Percentiles rank a stretch among this genome's conserved stretches.
Evolutionary conservation across 2,113 vertebrate species (phyloP).

Genomic region (Bucco capensis): DNA sequence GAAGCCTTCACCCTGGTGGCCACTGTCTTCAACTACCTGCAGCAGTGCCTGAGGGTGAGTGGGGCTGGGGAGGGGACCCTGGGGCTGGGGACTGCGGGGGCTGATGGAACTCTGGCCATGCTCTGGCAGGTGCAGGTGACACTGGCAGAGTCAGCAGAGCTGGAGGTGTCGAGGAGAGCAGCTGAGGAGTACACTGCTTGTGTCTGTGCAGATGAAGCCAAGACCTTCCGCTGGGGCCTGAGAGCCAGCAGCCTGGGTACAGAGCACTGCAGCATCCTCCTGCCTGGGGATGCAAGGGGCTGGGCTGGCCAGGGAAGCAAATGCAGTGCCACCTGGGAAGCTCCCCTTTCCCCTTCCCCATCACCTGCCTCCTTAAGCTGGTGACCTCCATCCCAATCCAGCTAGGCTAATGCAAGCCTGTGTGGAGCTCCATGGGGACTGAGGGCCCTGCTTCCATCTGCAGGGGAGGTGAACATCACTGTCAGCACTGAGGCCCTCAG

Average conservation of each 20-base stretch:
- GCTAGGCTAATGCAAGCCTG: not conserved
- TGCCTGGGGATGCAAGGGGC: not conserved
- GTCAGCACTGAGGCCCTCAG: constrained; percentile 8
- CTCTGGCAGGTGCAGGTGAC: not conserved
- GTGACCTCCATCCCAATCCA: not conserved
- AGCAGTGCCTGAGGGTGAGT: constrained; percentile 79
- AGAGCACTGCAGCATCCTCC: not conserved
- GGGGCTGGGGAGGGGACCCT: not conserved
- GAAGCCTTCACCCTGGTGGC: constrained; percentile 77
- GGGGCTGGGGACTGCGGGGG: not conserved
- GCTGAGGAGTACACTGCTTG: not conserved
- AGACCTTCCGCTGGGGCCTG: constrained; percentile 19
- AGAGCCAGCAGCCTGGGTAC: constrained; percentile 23
- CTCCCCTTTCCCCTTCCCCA: not conserved
- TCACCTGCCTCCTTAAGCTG: not conserved
- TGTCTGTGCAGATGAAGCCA: not conserved
- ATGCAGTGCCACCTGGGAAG: not conserved
- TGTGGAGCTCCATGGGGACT: not conserved
- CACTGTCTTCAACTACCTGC: constrained; percentile 78
- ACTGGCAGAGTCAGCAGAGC: rapidly evolving
- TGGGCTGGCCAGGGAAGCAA: not conserved
- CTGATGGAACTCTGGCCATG: rapidly evolving
- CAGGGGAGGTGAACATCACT: constrained; percentile 40
- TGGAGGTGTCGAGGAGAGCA: rapidly evolving
- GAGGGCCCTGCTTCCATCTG: rapidly evolving